Percentiles rank a stretch among this genome's conserved stretches.
phyloP scores from a whole-genome alignment of 2,113 vertebrate species.

The Anarrhichthys ocellatus region DNA sequence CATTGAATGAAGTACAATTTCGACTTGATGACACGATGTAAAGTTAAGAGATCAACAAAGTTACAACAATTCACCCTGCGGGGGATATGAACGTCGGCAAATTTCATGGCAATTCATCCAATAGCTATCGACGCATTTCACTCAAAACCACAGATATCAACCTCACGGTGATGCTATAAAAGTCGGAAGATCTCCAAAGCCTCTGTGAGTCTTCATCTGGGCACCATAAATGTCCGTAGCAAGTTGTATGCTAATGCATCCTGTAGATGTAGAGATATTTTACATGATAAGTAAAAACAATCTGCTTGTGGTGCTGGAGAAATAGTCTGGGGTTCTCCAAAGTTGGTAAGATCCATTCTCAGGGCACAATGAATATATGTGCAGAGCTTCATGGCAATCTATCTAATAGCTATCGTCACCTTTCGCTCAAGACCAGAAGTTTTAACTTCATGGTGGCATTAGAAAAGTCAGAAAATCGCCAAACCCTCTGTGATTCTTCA shows the following conservation, averaged over 20 bases:
- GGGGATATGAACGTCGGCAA: too few relatives aligned
- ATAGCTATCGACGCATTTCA: too few relatives aligned
- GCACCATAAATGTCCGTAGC: neutral
- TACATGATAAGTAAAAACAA: neutral
- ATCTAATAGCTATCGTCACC: neutral
- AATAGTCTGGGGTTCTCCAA: neutral
- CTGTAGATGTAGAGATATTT: neutral
- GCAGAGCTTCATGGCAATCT: neutral
- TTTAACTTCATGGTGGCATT: neutral
- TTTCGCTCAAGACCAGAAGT: neutral
- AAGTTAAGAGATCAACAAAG: too few relatives aligned
- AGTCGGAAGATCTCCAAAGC: neutral
- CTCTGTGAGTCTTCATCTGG: neutral
- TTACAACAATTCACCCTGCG: too few relatives aligned
- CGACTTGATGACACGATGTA: too few relatives aligned
- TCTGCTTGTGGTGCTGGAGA: neutral
- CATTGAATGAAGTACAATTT: too few relatives aligned
- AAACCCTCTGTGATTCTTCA: neutral
- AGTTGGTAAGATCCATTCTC: neutral
- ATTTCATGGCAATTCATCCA: too few relatives aligned
- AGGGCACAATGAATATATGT: neutral
- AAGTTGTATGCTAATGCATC: neutral
- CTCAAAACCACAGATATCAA: too few relatives aligned
- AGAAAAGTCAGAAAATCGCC: neutral
- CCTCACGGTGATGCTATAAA: neutral